Evolutionary conservation across 1,140 invertebrate genomes (phyloP).

Genomic region (Anoplophora glabripennis): DNA sequence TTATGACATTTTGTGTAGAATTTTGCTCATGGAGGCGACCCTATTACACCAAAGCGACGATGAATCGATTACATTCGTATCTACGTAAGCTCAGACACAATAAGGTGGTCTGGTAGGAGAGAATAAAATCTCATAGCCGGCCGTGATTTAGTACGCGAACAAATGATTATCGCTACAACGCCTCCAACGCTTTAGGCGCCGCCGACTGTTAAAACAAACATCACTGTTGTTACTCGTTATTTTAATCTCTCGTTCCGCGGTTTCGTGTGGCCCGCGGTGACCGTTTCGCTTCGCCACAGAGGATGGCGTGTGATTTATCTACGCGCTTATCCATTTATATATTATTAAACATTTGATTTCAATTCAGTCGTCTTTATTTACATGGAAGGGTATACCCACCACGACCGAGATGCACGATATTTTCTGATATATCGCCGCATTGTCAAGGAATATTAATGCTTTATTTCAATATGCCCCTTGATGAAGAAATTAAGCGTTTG

Average conservation of each 20-base stretch:
- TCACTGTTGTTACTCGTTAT: conserved; percentile 49
- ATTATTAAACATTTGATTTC: conserved; percentile 42
- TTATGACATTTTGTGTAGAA: too few species aligned
- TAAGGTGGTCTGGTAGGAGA: conserved; percentile 1
- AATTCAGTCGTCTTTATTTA: conserved; percentile 29
- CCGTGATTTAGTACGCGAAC: conserved; percentile 44
- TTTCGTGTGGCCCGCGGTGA: conserved; percentile 38
- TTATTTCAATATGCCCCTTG: too few species aligned
- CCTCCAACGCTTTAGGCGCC: conserved; percentile 47
- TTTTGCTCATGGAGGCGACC: too few species aligned
- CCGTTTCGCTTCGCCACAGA: conserved; percentile 28
- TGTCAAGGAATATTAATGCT: too few species aligned
- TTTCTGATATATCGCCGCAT: not conserved
- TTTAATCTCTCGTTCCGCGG: conserved; percentile 46
- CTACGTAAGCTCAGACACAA: too few species aligned
- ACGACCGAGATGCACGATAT: conserved; percentile 2
- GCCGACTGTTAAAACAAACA: conserved; percentile 47
- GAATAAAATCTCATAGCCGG: conserved; percentile 2
- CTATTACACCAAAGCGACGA: too few species aligned
- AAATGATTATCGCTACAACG: conserved; percentile 48
- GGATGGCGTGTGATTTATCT: conserved; percentile 45
- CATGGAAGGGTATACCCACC: not conserved
- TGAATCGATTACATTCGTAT: too few species aligned
- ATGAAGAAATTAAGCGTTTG: too few species aligned
- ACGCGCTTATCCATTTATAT: conserved; percentile 40